Base-by-base conservation (phyloP, 2,113 vertebrate genomes). In the Lathamus discolor region DNA sequence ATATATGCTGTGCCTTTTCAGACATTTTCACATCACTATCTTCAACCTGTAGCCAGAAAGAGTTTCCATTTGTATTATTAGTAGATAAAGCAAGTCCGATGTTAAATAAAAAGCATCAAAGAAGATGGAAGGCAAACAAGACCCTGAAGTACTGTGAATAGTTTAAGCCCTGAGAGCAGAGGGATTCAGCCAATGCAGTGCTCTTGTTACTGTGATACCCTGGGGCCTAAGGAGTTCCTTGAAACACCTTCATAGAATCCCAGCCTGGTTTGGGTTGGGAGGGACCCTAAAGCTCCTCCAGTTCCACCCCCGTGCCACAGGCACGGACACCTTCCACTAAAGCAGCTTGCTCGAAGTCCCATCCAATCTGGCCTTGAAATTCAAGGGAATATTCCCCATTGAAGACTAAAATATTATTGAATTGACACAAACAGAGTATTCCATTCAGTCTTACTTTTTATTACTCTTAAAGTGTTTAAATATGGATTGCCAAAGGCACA, bases 11-110 rank as follows among this genome's bases (percentile, higher is more conserved):
- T 27, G 98, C 98, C 94, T 98, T 98, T 86, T 99, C 99, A 72
- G 98, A 99, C 5, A 98, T 96, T 93, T 99, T 99, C 85, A 99
- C 98, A 96, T 99, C 99, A 91, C 98, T 97, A 62, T 99, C 99
- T 95, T 99, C 99, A 94, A 99, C 98, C 99, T 99, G 88, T 6
- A 84, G 72, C 12, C 83, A 96, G 95, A 74, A 93, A 93, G 8
- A 88, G 52, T 82, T 95, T 84, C 61, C 92, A 78, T 72, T 70
- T 63, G 44, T 33, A 52, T 9, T 13, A 20, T 68, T 54, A 85
- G 29, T 17, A 80, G 14, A 70, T 22, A 64, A 78, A 88, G 13
- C 9, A 51, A 92, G 7, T 43, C 8, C 49, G 43, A 83, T 0
- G 0, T 20, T 49, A 54, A 69, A 86, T 43, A 43, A 77, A 67